Evolutionary conservation across 2,888 invertebrate species (phyloP).

Genomic region (Horisme vitalbata): DNA sequence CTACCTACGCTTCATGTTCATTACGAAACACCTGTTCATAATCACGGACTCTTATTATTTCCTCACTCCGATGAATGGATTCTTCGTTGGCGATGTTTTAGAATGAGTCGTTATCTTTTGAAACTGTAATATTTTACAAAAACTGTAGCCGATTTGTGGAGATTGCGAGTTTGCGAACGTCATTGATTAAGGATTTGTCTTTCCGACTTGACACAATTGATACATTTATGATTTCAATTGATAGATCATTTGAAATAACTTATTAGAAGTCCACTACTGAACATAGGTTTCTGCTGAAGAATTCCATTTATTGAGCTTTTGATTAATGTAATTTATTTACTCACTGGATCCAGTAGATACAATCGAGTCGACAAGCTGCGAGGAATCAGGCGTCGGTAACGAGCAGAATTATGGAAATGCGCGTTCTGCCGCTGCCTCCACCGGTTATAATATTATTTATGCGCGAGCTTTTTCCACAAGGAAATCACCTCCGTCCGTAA

Average conservation of each 20-base stretch:
- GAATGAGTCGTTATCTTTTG: slow-evolving; percentile 23
- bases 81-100: slow-evolving; percentile 26
- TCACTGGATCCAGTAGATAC: slow-evolving; percentile 51
- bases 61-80: too few species aligned
- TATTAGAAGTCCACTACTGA: too few species aligned
- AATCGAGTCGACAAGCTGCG: slow-evolving; percentile 42
- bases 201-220: too few species aligned
- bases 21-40: slow-evolving; percentile 29
- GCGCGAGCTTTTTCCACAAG: slow-evolving; percentile 49
- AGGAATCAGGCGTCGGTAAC: slow-evolving; percentile 48
- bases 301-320: slow-evolving; percentile 34
- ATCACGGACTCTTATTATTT: too few species aligned
- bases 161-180: too few species aligned
- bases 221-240: too few species aligned
- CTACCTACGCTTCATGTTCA: slow-evolving; percentile 24
- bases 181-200: too few species aligned
- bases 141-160: too few species aligned
- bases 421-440: slow-evolving; percentile 36
- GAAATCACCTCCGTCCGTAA: slow-evolving; percentile 47
- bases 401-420: slow-evolving; percentile 73
- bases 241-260: too few species aligned
- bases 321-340: slow-evolving; percentile 55
- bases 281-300: too few species aligned
- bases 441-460: slow-evolving; percentile 50
- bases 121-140: too few species aligned